Percentiles rank a stretch among this genome's conserved stretches.
These are phyloP conservation scores for Drosophila phalerata DNA, from an alignment of 2,888 invertebrate species.

Conservation along the genomic window DNA sequence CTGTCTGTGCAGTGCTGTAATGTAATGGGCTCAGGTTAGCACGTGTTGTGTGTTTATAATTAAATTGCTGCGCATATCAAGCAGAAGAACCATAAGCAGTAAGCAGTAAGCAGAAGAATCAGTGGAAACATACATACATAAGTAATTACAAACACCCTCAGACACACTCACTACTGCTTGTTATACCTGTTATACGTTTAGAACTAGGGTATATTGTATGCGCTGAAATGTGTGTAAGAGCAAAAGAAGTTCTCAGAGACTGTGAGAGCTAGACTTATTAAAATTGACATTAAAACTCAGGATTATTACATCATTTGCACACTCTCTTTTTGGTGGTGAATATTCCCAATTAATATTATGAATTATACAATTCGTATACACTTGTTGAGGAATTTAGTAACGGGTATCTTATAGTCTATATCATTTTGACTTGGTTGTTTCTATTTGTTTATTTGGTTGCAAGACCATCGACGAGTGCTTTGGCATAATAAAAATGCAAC, in stretches of 20 bases:
- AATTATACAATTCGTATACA: no score
- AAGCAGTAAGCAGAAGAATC: constrained; percentile 14
- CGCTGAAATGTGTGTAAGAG: not conserved
- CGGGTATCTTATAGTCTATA: not conserved
- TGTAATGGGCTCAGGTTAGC: constrained; percentile 47
- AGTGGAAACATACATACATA: constrained; percentile 12
- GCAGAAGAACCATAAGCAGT: constrained; percentile 17
- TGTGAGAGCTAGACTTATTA: no score
- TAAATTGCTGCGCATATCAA: constrained; percentile 67
- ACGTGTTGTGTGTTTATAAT: constrained; percentile 78
- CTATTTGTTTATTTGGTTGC: constrained; percentile 18
- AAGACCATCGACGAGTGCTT: constrained; percentile 55
- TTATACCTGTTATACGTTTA: not conserved
- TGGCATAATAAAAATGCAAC: constrained; percentile 71
- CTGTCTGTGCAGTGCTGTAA: constrained; percentile 18
- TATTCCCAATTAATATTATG: no score
- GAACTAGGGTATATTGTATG: not conserved
- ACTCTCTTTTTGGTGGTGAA: no score
- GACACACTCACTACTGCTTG: constrained; percentile 19
- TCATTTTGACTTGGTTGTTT: not conserved
- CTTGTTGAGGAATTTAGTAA: not conserved
- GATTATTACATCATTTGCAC: no score
- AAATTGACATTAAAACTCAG: no score
- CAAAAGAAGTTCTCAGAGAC: no score
- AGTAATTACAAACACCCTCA: constrained; percentile 35